phyloP scores from a whole-genome alignment of 2,888 invertebrate genomes.

The Kuschelorhynchus macadamiae region DNA sequence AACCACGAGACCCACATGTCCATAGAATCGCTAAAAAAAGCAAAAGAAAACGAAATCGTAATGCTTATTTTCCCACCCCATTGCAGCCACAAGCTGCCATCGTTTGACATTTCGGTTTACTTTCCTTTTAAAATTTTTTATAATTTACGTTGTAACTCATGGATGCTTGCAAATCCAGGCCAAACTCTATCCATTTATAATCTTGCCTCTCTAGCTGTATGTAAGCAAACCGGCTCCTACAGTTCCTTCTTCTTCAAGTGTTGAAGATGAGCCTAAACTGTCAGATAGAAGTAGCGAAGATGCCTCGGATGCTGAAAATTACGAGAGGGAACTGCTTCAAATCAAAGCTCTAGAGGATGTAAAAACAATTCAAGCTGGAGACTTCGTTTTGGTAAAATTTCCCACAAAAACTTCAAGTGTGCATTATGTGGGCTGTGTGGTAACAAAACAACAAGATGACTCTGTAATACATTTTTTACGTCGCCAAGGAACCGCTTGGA shows the following conservation, averaged over 20 bases:
- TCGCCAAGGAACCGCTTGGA: conserved; percentile 22
- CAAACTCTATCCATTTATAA: too few relatives aligned
- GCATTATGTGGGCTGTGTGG: conserved; percentile 15
- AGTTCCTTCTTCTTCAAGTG: too few relatives aligned
- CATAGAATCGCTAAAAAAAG: too few relatives aligned
- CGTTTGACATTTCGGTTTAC: conserved; percentile 16
- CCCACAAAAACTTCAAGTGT: conserved; percentile 30
- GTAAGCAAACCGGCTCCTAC: too few relatives aligned
- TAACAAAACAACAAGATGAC: conserved; percentile 1
- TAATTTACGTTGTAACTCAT: conserved; percentile 51
- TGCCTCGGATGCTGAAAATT: background rate
- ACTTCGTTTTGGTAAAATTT: too few relatives aligned
- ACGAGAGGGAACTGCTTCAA: conserved; percentile 26
- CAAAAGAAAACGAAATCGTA: too few relatives aligned
- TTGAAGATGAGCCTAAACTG: too few relatives aligned
- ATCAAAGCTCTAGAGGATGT: conserved; percentile 14
- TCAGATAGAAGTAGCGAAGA: too few relatives aligned
- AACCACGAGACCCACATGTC: too few relatives aligned
- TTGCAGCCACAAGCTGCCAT: conserved; percentile 51
- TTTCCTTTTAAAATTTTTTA: background rate
- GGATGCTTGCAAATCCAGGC: conserved; percentile 62
- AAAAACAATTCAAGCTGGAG: too few relatives aligned
- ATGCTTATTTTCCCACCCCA: conserved; percentile 22
- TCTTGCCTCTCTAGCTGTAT: too few relatives aligned
- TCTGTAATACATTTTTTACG: conserved; percentile 31